A percentile compares a stretch with the other conserved stretches of the same genome.
Conservation (phyloP, 2,113 vertebrate species). For the Channa maculata region DNA sequence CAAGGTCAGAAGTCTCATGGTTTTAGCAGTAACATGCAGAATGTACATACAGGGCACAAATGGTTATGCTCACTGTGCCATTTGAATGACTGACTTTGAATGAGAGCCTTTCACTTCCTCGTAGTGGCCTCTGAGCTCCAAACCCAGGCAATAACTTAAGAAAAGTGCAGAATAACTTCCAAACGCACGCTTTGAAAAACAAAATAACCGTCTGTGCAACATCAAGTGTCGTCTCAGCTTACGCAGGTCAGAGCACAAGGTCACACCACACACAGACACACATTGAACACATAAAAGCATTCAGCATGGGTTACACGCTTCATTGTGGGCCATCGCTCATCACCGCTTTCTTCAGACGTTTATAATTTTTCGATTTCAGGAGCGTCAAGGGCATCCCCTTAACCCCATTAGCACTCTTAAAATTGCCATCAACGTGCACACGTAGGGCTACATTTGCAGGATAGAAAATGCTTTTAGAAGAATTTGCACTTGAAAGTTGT, state of each 20-base stretch:
- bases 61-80: not conserved
- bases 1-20: constrained; percentile 9
- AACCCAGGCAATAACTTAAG: constrained; percentile 13
- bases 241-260: constrained; percentile 35
- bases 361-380: constrained; percentile 7
- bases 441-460: not conserved
- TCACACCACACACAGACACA: constrained; percentile 37
- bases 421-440: constrained; percentile 1
- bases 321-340: constrained; percentile 13
- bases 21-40: not conserved
- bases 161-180: constrained; percentile 29
- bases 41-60: not conserved
- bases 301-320: constrained; percentile 47
- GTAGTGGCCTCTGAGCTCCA: constrained; percentile 29
- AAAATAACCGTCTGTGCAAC: constrained; percentile 47
- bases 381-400: constrained; percentile 36
- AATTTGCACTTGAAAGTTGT: too few relatives aligned
- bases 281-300: constrained; percentile 26
- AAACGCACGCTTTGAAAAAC: constrained; percentile 27
- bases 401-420: not conserved
- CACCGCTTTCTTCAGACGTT: constrained; percentile 1
- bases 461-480: too few relatives aligned
- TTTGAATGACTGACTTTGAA: not conserved
- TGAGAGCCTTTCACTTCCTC: too few relatives aligned
- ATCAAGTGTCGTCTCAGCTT: constrained; percentile 45